These are phyloP conservation scores for Octodonta nipae DNA, from an alignment of 2,888 invertebrate species.

Conservation along the genomic window DNA sequence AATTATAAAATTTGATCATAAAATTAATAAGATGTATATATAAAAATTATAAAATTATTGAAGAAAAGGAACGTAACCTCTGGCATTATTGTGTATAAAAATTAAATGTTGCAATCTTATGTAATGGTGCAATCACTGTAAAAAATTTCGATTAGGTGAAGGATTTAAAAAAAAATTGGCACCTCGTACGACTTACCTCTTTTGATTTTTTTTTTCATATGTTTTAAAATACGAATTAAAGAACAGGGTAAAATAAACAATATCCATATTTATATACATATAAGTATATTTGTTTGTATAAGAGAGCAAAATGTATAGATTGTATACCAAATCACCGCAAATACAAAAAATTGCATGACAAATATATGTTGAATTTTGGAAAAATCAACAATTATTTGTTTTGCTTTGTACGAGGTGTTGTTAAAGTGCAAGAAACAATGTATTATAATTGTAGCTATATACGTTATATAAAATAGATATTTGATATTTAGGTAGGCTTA, in stretches of 20 bases:
- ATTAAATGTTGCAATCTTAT: conserved; percentile 33
- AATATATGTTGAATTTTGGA: no score
- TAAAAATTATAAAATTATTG: conserved; percentile 15
- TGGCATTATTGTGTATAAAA: conserved; percentile 36
- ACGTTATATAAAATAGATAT: conserved; percentile 36
- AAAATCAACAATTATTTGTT: no score
- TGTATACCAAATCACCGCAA: no score
- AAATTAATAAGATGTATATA: conserved; percentile 11
- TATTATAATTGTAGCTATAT: conserved; percentile 17
- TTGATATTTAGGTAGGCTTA: conserved; percentile 39
- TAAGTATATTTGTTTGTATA: no score
- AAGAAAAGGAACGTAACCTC: conserved; percentile 36
- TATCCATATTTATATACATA: conserved; percentile 29
- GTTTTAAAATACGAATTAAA: conserved; percentile 3
- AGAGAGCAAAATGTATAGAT: no score
- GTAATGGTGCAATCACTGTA: conserved; percentile 35
- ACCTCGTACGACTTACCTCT: conserved; percentile 29
- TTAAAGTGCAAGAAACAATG: conserved; percentile 21
- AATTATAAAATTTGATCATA: conserved; percentile 12
- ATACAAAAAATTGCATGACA: no score
- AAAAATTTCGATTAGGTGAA: conserved; percentile 15
- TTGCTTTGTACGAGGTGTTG: conserved; percentile 33
- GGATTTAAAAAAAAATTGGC: conserved; percentile 18
- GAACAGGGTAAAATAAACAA: conserved; percentile 35
- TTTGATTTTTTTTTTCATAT: conserved; percentile 9